Conservation (phyloP, 2,113 vertebrate species). For the Apteryx owenii region DNA sequence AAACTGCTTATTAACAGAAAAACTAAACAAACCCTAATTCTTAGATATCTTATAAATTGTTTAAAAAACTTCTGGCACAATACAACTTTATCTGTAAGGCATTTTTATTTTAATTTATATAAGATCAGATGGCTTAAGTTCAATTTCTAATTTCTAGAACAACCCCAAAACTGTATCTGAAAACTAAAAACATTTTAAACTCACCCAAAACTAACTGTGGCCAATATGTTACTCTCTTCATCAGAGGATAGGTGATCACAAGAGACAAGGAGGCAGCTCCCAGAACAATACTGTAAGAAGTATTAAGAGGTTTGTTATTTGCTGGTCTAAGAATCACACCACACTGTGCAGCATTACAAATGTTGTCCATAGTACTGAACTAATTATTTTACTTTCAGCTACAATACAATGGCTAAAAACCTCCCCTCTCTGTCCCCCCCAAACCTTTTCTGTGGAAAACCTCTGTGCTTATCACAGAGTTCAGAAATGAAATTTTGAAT, state of each 20-base stretch:
- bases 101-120: neutral
- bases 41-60: neutral
- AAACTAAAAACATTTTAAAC: neutral
- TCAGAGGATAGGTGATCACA: constrained; percentile 90
- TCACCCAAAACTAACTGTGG: constrained; percentile 92
- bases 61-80: neutral
- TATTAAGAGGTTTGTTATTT: neutral
- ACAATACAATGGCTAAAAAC: neutral
- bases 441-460: neutral
- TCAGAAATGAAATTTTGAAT: neutral
- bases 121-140: neutral
- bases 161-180: neutral
- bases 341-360: neutral
- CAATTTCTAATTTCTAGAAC: neutral
- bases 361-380: neutral
- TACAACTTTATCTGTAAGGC: neutral
- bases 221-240: constrained; percentile 98
- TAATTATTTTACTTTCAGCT: neutral
- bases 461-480: neutral
- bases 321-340: neutral
- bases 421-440: neutral
- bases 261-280: constrained; percentile 90
- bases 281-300: constrained; percentile 83
- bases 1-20: neutral
- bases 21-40: neutral